Evolutionary conservation across 2,888 invertebrate species (phyloP), one percentile per base, ranked within the genome.

Genomic region (Polyploca ridens): DNA sequence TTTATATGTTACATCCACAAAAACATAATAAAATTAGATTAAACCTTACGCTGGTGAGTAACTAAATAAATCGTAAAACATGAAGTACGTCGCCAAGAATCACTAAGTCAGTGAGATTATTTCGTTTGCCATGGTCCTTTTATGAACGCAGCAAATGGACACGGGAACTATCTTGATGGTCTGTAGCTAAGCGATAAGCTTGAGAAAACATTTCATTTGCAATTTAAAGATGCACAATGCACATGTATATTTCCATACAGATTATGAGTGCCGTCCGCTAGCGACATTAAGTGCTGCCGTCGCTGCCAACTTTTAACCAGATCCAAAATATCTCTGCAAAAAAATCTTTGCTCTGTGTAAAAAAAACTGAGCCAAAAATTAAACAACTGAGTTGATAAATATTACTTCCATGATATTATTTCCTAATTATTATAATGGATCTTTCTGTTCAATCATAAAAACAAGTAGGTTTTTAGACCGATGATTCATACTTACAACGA

Each of bases 121-220:
- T 77, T 81, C 75, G 69, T 76, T 79, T 69, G 78, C 70, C 71
- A 76, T 79, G 74, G 74, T 79, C 81, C 81, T 83, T 86, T 85
- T 85, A 80, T 76, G 75, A 77, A 67, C 75, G 69, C 73, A 76
- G 78, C 82, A 82, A 84, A 83, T 80, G 80, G 82, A 75, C 79
- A 74, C 71, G 68, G 69, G 71, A 68, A 70, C 70, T 81, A 85
- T 83, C 83, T 83, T 82, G 84, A 88, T 88, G 81, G 77, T 74
- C 77, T 79, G 78, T 81, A 65, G 74, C 79, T 70, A 78, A 78
- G 78, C 82, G 85, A 85, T 88, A 84, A 84, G 82, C 84, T 79
- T 81, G 78, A 83, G 85, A 85, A 84, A 80, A 83, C 78, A 81
- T 85, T 84, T 82, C 80, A 83, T 87, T 84, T 84, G 82, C 81